Conservation (phyloP, 2,113 vertebrate genomes). For the Acanthisitta chloris region DNA sequence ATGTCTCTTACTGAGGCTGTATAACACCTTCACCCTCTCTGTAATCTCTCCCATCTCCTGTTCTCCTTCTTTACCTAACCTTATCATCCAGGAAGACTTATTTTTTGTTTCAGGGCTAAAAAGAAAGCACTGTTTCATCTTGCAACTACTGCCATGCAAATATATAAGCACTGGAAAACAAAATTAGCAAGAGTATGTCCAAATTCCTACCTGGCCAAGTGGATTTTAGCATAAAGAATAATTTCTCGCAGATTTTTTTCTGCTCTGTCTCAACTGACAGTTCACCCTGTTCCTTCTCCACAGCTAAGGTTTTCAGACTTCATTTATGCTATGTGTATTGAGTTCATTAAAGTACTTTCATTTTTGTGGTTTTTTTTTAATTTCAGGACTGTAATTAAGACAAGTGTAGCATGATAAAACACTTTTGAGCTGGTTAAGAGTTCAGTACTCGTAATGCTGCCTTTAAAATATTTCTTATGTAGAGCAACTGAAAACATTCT, state of each 20-base stretch:
- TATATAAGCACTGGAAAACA: not conserved
- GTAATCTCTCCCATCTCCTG: not conserved
- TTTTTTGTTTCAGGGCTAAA: not conserved
- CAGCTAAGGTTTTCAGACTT: not conserved
- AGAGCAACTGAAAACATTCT: not conserved
- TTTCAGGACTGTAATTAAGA: not conserved
- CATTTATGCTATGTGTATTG: not conserved
- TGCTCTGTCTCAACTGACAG: not conserved
- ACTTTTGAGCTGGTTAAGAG: not conserved
- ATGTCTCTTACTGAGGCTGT: not conserved
- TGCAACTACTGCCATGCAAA: not conserved
- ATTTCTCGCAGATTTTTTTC: not conserved
- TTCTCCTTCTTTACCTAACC: not conserved
- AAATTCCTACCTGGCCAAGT: not conserved
- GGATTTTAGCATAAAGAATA: not conserved
- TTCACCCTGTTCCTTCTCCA: not conserved
- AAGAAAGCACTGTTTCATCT: not conserved
- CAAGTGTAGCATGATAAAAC: not conserved
- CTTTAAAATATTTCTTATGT: not conserved
- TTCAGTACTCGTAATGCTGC: conserved; percentile 38
- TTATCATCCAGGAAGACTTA: not conserved
- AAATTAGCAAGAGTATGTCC: not conserved
- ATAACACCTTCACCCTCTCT: not conserved
- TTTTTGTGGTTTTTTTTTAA: not conserved
- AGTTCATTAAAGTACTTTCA: not conserved